These are phyloP conservation scores for Volucella inanis DNA, from an alignment of 2,888 invertebrate genomes.

Conservation along the genomic window DNA sequence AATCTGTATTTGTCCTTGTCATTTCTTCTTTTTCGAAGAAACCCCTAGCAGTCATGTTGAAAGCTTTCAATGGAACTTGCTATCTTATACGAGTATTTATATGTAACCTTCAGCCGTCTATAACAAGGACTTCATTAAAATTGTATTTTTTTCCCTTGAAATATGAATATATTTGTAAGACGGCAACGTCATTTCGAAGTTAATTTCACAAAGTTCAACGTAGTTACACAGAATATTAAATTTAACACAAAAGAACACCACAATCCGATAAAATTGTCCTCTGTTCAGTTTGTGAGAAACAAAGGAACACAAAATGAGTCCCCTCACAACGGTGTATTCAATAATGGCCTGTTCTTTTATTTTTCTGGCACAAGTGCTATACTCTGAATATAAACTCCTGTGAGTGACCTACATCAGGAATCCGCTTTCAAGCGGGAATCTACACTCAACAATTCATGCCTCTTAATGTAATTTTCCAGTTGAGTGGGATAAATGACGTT, in stretches of 20 bases:
- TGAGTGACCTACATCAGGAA: constrained; percentile 55
- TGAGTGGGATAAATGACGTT: constrained; percentile 61
- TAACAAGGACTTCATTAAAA: too few species aligned
- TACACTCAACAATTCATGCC: not conserved
- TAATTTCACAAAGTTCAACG: constrained; percentile 19
- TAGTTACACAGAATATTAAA: not conserved
- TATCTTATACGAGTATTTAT: too few species aligned
- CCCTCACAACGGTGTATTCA: constrained; percentile 53
- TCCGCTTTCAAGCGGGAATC: constrained; percentile 1
- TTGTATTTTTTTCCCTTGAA: too few species aligned
- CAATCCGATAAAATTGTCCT: constrained; percentile 45
- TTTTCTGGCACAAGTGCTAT: constrained; percentile 47
- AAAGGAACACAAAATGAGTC: constrained; percentile 26
- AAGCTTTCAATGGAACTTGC: too few species aligned
- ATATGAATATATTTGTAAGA: too few species aligned
- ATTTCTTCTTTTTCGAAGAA: too few species aligned
- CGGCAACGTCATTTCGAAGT: not conserved
- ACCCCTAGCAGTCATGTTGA: too few species aligned
- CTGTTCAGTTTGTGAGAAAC: constrained; percentile 33
- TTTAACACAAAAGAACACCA: constrained; percentile 26
- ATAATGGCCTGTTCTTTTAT: constrained; percentile 32
- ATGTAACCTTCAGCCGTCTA: too few species aligned
- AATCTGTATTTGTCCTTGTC: too few species aligned
- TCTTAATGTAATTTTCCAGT: constrained; percentile 66
- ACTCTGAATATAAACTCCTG: constrained; percentile 48